Percentiles rank a stretch among this genome's conserved stretches.
These are phyloP conservation scores for Aepyceros melampus DNA, from an alignment of 2,113 vertebrate species.

Conservation along the genomic window DNA sequence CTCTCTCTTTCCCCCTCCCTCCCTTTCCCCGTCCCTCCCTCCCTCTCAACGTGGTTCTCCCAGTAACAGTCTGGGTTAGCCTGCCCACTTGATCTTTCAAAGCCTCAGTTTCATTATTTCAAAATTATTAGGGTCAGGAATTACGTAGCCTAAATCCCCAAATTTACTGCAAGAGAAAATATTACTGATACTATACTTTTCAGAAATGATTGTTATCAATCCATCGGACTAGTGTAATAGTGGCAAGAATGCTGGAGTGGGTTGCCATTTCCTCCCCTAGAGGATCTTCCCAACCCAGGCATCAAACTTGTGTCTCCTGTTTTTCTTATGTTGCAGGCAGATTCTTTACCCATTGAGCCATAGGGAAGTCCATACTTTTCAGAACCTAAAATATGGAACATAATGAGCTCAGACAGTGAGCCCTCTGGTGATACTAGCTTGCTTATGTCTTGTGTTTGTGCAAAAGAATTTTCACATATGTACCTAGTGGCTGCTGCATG, in stretches of 20 bases:
- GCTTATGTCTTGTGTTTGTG: not conserved
- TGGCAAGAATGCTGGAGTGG: not conserved
- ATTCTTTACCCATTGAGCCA: not conserved
- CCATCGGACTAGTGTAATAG: not conserved
- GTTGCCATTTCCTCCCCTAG: not conserved
- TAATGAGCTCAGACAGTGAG: not conserved
- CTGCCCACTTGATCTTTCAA: not conserved
- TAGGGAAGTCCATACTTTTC: not conserved
- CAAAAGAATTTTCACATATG: not conserved
- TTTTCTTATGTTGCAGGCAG: not conserved
- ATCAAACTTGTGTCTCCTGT: not conserved
- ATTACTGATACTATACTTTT: not conserved
- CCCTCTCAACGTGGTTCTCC: not conserved
- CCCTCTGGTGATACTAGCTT: not conserved
- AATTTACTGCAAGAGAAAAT: not conserved
- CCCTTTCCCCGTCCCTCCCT: not conserved
- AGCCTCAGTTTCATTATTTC: not conserved
- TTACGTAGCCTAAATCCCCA: not conserved
- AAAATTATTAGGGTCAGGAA: not conserved
- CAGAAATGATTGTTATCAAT: not conserved
- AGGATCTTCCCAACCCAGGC: not conserved
- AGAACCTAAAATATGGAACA: not conserved
- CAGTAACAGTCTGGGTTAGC: not conserved
- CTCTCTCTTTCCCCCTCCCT: too few relatives aligned
- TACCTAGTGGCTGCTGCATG: not conserved